These are phyloP conservation scores for Tetropium fuscum DNA, from an alignment of 2,888 invertebrate species.

Conservation along the genomic window DNA sequence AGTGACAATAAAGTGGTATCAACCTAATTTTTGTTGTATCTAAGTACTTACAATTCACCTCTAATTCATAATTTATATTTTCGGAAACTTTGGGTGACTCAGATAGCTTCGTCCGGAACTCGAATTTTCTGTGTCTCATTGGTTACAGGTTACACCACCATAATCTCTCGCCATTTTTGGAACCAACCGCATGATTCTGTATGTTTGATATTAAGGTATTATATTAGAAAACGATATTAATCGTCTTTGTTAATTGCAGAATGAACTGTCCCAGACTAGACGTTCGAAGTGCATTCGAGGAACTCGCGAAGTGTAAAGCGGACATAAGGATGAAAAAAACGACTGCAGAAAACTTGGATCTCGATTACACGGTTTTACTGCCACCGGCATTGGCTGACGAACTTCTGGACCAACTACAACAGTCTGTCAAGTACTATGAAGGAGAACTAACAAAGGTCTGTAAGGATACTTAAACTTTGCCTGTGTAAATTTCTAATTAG, in stretches of 20 bases:
- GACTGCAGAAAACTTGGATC: conserved; percentile 69
- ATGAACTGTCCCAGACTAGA: conserved; percentile 52
- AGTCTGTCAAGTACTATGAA: conserved; percentile 72
- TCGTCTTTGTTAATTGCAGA: conserved; percentile 26
- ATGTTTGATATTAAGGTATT: too few species aligned
- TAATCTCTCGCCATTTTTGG: too few species aligned
- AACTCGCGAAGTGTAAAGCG: conserved; percentile 41
- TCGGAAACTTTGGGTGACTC: too few species aligned
- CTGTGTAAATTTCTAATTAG: conserved; percentile 10
- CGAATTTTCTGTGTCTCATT: too few species aligned
- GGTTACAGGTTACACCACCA: too few species aligned
- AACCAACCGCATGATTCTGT: too few species aligned
- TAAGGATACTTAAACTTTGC: background rate
- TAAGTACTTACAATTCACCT: too few species aligned
- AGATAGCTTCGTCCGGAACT: too few species aligned
- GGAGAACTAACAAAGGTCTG: conserved; percentile 72
- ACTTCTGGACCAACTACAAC: conserved; percentile 69
- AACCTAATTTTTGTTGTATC: too few species aligned
- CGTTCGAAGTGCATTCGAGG: conserved; percentile 41
- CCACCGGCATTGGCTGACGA: conserved; percentile 65
- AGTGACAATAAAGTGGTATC: too few species aligned
- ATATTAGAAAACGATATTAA: too few species aligned
- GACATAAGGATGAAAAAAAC: conserved; percentile 59
- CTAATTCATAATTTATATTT: too few species aligned
- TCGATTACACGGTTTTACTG: conserved; percentile 70